Conservation (phyloP, 92 coral and sea anemone species). For the Muricea muricata region DNA sequence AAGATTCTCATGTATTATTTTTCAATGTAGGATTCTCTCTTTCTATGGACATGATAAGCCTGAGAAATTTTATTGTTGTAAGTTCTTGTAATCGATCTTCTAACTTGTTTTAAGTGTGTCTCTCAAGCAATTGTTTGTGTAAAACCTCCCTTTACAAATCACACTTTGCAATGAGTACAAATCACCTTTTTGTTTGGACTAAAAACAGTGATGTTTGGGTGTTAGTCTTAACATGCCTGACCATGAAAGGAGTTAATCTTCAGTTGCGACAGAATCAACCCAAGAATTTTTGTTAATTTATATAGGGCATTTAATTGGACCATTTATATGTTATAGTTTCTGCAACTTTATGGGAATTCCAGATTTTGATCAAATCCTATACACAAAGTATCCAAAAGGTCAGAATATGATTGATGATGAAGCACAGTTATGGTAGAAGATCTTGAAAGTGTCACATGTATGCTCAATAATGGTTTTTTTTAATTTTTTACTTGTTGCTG, state of each 20-base stretch:
- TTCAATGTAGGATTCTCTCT: background rate
- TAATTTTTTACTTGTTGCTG: conserved; percentile 70
- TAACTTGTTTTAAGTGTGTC: too few relatives aligned
- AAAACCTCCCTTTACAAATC: too few relatives aligned
- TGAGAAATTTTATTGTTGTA: conserved; percentile 93
- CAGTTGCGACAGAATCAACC: background rate
- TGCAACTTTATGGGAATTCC: conserved; percentile 99
- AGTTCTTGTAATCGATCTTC: conserved; percentile 23
- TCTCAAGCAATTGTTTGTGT: background rate
- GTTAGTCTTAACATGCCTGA: too few relatives aligned
- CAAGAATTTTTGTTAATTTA: background rate
- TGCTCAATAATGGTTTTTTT: background rate
- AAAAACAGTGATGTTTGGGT: too few relatives aligned
- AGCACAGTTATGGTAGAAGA: background rate
- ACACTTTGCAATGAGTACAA: background rate
- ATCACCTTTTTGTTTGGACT: conserved; percentile 48
- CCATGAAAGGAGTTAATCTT: too few relatives aligned
- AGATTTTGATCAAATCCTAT: conserved; percentile 77
- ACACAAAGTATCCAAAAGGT: conserved; percentile 82
- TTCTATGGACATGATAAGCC: conserved; percentile 61
- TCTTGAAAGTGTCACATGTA: background rate
- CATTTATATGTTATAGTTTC: conserved; percentile 92
- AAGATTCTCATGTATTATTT: background rate
- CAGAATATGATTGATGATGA: too few relatives aligned
- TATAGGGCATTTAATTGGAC: conserved; percentile 91